Percentiles rank a stretch among this genome's conserved stretches.
Conservation (phyloP, 2,797 vertebrate species). For the Sparidentex hasta region DNA sequence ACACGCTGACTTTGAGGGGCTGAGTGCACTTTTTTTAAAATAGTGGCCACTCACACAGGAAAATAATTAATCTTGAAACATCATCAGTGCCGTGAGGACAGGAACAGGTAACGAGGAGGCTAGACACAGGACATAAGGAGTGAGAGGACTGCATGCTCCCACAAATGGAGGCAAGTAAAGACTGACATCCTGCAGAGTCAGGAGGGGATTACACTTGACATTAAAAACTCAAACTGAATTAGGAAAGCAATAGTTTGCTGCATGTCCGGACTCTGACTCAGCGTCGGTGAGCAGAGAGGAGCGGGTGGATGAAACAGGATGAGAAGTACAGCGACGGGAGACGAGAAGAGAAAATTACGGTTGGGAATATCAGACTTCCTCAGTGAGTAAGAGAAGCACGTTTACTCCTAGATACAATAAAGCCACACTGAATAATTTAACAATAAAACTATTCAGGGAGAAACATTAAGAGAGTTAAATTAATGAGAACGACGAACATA, state of each 20-base stretch:
- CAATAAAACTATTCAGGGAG: not conserved
- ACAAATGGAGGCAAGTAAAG: constrained; percentile 21
- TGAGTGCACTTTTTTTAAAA: constrained; percentile 56
- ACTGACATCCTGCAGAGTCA: constrained; percentile 1
- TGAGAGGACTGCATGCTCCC: not conserved
- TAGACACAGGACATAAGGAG: not conserved
- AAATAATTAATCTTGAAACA: constrained; percentile 9
- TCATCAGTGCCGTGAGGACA: constrained; percentile 1
- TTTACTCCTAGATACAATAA: not conserved
- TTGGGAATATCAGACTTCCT: not conserved
- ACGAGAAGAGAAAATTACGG: not conserved
- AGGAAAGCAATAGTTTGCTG: constrained; percentile 31
- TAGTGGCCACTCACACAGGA: constrained; percentile 31
- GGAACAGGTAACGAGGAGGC: constrained; percentile 4
- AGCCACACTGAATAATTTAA: constrained; percentile 6
- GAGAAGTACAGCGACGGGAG: constrained; percentile 25
- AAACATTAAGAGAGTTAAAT: constrained; percentile 6
- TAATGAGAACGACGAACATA: not conserved
- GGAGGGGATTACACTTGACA: constrained; percentile 22
- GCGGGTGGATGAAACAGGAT: not conserved
- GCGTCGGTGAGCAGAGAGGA: constrained; percentile 36
- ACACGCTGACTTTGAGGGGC: constrained; percentile 51
- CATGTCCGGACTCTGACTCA: constrained; percentile 46
- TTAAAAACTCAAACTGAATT: constrained; percentile 43
- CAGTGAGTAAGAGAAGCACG: not conserved